Evolutionary conservation across 2,113 vertebrate species (phyloP), one percentile per base, ranked within the genome.

Genomic region (Aspiorhynchus laticeps): DNA sequence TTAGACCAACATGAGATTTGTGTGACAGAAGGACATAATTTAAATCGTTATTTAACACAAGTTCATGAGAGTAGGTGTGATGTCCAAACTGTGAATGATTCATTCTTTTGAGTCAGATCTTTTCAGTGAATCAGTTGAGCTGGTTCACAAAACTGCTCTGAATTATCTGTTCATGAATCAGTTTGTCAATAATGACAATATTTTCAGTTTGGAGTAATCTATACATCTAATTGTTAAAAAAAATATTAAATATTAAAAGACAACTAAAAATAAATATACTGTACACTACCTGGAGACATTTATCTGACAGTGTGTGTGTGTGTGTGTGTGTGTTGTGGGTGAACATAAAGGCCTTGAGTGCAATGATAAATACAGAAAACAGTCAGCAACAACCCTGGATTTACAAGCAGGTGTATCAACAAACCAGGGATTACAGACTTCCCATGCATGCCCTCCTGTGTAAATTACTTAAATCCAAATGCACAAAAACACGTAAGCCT

Each of bases 371-470:
- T 28, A 69, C 8, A 73, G 36, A 19, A 71, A 43, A 26, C 65
- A 19, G 46, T 10, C 75, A 80, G 41, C 51, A 88, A 71, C 36
- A 78, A 15, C 26, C 15, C 19, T 83, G 43, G 63, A 83, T 71
- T 71, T 48, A 24, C 61, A 46, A 33, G 19, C 43, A 83, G 81
- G 81, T 86, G 87, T 77, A 12, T 84, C 38, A 88, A 78, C 73
- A 86, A 83, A 28, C 59, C 46, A 17, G 33, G 56, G 41, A 59
- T 88, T 65, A 78, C 74, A 19, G 9, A 33, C 46, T 78, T 78
- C 19, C 46, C 75, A 53, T 48, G n/a, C n/a, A 2, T 24, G 36
- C 4, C 69, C 69, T 41, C 9, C 1, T 7, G 24, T 48, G 73
- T 9, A n/a, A n/a, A n/a, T n/a, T n/a, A 26, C 41, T 78, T 78